phyloP scores from a whole-genome alignment of 2,888 invertebrate genomes.

The Dynastes tityus region DNA sequence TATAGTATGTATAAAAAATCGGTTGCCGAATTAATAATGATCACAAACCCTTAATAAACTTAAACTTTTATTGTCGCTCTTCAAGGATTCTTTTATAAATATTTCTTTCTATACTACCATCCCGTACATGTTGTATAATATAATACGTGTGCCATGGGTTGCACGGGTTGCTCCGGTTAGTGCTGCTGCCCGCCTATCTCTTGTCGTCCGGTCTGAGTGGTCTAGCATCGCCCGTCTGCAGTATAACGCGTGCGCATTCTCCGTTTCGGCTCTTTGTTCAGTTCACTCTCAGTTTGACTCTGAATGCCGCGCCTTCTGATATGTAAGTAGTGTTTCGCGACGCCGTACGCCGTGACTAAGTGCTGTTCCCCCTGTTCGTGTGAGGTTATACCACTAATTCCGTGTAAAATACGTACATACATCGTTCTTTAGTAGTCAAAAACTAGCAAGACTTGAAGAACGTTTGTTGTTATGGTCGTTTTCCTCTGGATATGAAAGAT shows the following conservation, averaged over 20 bases:
- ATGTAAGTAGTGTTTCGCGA: slow-evolving; percentile 66
- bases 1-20: no score
- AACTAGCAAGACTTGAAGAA: neutral
- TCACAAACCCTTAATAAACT: no score
- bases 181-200: slow-evolving; percentile 48
- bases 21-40: no score
- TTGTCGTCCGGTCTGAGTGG: slow-evolving; percentile 52
- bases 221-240: slow-evolving; percentile 60
- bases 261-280: slow-evolving; percentile 60
- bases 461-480: slow-evolving; percentile 73
- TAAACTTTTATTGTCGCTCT: no score
- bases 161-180: slow-evolving; percentile 39
- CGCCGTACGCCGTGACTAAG: slow-evolving; percentile 67
- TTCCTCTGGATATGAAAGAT: slow-evolving; percentile 81
- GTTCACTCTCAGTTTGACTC: slow-evolving; percentile 64
- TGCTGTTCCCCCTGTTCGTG: slow-evolving; percentile 43
- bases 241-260: slow-evolving; percentile 65
- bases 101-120: neutral
- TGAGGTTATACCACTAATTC: slow-evolving; percentile 39
- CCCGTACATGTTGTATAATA: slow-evolving; percentile 6
- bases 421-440: neutral
- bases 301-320: slow-evolving; percentile 65
- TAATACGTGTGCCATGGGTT: slow-evolving; percentile 11
- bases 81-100: neutral
- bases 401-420: slow-evolving; percentile 34